A percentile compares a stretch with the other conserved stretches of the same genome.
Conservation (phyloP, 2,888 invertebrate species). For the Eupeodes latifasciatus region DNA sequence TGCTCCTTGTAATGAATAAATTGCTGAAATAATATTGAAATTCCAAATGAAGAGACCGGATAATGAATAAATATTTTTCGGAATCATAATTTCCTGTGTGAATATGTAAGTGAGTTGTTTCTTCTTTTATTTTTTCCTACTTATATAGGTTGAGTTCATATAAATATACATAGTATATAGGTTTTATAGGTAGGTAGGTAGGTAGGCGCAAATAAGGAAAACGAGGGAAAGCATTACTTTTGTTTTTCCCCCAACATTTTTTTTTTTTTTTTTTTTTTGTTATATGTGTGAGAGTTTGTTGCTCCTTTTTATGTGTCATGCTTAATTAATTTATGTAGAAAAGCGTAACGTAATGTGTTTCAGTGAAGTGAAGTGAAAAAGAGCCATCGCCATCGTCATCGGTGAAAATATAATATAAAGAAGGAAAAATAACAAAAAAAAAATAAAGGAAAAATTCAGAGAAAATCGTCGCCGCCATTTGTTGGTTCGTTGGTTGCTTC, state of each 20-base stretch:
- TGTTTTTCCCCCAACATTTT: not conserved
- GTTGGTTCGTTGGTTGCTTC: not conserved
- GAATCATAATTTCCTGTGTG: conserved; percentile 62
- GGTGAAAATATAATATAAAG: not conserved
- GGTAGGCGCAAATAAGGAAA: not conserved
- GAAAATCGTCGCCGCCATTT: not conserved
- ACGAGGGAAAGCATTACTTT: not conserved
- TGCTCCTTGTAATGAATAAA: conserved; percentile 61
- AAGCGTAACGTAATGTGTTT: conserved; percentile 58
- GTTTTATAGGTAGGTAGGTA: not conserved
- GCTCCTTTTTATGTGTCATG: conserved; percentile 35
- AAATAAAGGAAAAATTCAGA: not conserved
- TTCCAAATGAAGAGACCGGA: conserved; percentile 63
- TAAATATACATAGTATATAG: not conserved
- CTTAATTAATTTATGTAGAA: conserved; percentile 70
- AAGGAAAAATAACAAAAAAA: not conserved
- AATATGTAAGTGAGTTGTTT: conserved; percentile 64
- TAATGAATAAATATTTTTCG: conserved; percentile 58
- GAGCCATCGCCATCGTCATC: conserved; percentile 22
- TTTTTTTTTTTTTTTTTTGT: not conserved
- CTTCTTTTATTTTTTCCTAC: not conserved
- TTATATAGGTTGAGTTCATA: not conserved
- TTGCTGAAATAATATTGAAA: conserved; percentile 56
- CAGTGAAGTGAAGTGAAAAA: conserved; percentile 43
- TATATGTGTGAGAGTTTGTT: not conserved